Evolutionary conservation across 2,113 vertebrate species (phyloP).

Genomic region (Pseudopipra pipra): DNA sequence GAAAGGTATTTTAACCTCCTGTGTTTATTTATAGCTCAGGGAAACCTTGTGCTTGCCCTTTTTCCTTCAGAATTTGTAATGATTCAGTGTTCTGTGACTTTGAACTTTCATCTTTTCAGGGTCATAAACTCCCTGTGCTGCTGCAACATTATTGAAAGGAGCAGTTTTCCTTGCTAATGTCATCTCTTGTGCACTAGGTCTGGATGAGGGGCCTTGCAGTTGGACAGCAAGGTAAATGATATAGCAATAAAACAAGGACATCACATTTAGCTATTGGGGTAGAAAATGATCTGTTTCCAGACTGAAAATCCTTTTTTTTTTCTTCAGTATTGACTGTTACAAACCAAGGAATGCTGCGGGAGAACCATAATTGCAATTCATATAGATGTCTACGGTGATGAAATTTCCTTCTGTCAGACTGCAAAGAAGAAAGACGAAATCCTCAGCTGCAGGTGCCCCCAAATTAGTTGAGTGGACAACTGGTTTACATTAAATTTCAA

Average conservation of each 20-base stretch:
- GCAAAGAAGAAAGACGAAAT: not conserved
- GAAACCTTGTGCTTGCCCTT: not conserved
- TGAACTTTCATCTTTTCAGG: slow-evolving; percentile 12
- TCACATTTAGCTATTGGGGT: not conserved
- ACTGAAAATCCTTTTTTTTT: not conserved
- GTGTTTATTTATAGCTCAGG: not conserved
- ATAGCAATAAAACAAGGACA: not conserved
- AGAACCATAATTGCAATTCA: not conserved
- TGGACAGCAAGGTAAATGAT: not conserved
- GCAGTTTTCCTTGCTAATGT: not conserved
- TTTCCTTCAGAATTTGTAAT: not conserved
- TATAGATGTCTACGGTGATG: not conserved
- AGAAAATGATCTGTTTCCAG: not conserved
- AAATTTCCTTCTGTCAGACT: not conserved
- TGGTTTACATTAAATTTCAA: not conserved
- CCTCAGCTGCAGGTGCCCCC: not conserved
- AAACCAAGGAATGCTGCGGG: not conserved
- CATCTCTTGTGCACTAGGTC: not conserved
- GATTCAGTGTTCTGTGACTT: not conserved
- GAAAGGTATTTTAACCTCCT: not conserved
- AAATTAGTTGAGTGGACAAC: not conserved
- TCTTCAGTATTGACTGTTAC: not conserved
- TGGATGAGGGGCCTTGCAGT: not conserved
- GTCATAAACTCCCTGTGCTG: slow-evolving; percentile 4
- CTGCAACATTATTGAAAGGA: slow-evolving; percentile 1